These are phyloP conservation scores for Protonemura montana DNA, from an alignment of 2,888 invertebrate genomes.

Conservation along the genomic window DNA sequence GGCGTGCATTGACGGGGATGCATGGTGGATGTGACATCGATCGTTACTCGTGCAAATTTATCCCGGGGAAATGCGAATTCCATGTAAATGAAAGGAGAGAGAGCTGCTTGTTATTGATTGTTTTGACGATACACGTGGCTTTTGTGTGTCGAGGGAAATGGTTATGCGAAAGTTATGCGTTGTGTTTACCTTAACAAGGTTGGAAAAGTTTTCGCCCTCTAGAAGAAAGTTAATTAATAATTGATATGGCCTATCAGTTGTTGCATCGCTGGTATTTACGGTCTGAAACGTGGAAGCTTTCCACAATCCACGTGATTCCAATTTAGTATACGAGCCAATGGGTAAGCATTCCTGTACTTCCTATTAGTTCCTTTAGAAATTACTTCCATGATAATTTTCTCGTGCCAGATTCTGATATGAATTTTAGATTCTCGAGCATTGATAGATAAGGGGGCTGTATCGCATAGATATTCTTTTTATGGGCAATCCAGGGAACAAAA, in stretches of 20 bases:
- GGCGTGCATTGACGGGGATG: not conserved
- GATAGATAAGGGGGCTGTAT: too few relatives aligned
- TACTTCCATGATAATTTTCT: too few relatives aligned
- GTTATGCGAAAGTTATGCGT: not conserved
- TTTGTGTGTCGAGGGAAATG: not conserved
- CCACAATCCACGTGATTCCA: too few relatives aligned
- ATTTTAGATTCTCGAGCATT: too few relatives aligned
- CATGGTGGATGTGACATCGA: not conserved
- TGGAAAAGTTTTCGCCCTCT: not conserved
- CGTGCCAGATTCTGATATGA: too few relatives aligned
- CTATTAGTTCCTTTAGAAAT: too few relatives aligned
- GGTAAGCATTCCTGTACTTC: too few relatives aligned
- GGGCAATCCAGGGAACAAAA: too few relatives aligned
- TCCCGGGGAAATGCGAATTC: not conserved
- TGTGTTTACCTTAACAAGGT: not conserved
- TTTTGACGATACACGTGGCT: not conserved
- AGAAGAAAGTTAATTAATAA: not conserved
- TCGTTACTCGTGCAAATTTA: not conserved
- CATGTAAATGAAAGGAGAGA: not conserved
- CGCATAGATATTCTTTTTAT: too few relatives aligned
- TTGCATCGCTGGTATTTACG: too few relatives aligned
- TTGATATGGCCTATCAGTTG: not conserved
- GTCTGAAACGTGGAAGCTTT: too few relatives aligned
- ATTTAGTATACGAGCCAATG: too few relatives aligned
- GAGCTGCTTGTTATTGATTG: not conserved